Evolutionary conservation across 1,140 invertebrate genomes (phyloP), one percentile per base, ranked within the genome.

Genomic region (Caerostris extrusa): DNA sequence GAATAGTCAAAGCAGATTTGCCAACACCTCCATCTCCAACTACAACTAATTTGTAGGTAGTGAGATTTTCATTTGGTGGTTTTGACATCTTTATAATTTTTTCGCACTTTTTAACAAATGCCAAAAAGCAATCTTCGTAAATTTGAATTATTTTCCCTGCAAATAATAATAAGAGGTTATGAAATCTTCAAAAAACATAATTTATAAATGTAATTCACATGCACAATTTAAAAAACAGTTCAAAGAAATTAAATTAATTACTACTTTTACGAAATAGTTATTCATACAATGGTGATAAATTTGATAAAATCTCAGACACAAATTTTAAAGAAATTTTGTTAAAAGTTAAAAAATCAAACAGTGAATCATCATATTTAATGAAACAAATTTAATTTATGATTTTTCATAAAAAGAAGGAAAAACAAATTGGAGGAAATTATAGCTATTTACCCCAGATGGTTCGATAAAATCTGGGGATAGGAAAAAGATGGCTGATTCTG

Each of bases 21-120:
- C 96, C 96, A 82, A 96, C 96, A 71, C 96, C 96, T 57, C 96
- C 96, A 94, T 96, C 96, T 34, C 96, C 96, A 58, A 96, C 96
- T 91, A 96, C 96, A 34, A 96, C 96, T 53, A 96, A 93, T 81
- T 96, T 96, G 95, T 96, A 97, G 60, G 96, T 95, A 71, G 97
- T 97, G 91, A 98, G 96, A 95, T 98, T 98, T 95, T 98, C 98
- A 88, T 97, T 97, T 96, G 98, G 98, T 53, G 98, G 97, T 83
- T 97, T 97, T 19, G 97, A 97, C 95, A 97, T 97, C 95, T 96
- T 95, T 50, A 77, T 3, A 53, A 5, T 12, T 50, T 14, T 5
- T 77, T 77, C 8, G 34, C 7, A 50, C 10, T 71, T 34, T 71
- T 34, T 34, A 4, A 34, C 19, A 19, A 50, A 34, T 50, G 50